Percentiles rank a stretch among this genome's conserved stretches.
These are phyloP conservation scores for Parus major DNA, from an alignment of 2,113 vertebrate species.

Conservation along the genomic window DNA sequence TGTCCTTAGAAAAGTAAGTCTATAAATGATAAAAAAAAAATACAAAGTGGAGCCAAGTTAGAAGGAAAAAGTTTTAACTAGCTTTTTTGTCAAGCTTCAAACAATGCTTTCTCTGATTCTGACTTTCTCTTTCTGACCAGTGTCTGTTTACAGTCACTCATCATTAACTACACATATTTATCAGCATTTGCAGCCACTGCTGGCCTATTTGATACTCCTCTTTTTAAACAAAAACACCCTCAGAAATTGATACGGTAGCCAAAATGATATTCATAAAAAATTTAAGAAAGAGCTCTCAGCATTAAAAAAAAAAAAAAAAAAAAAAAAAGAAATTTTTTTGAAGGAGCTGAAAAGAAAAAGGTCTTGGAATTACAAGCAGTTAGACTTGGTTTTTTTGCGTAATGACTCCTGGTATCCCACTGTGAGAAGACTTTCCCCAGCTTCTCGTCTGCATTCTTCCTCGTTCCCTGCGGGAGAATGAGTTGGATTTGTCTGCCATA, in stretches of 20 bases:
- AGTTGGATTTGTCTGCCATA: slow-evolving; percentile 91
- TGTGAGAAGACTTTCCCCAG: slow-evolving; percentile 75
- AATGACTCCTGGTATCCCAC: slow-evolving; percentile 83
- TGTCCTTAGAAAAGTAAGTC: slow-evolving; percentile 62
- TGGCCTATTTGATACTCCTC: slow-evolving; percentile 68
- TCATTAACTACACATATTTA: slow-evolving; percentile 34
- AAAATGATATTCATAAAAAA: slow-evolving; percentile 89
- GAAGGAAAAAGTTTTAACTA: slow-evolving; percentile 63
- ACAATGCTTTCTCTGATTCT: slow-evolving; percentile 59
- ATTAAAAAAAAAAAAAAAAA: slow-evolving; percentile 59
- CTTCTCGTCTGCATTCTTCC: slow-evolving; percentile 79
- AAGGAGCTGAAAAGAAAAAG: slow-evolving; percentile 76
- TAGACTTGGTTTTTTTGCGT: slow-evolving; percentile 80
- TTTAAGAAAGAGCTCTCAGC: slow-evolving; percentile 84
- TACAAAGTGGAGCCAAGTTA: slow-evolving; percentile 54
- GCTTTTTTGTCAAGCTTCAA: slow-evolving; percentile 60
- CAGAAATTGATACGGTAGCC: slow-evolving; percentile 77
- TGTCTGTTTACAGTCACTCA: slow-evolving; percentile 57
- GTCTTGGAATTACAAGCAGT: slow-evolving; percentile 78
- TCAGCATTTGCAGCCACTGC: neutral
- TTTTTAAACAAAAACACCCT: slow-evolving; percentile 81
- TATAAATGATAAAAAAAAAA: slow-evolving; percentile 58
- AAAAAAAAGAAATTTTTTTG: slow-evolving; percentile 54
- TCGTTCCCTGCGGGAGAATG: slow-evolving; percentile 84
- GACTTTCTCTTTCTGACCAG: slow-evolving; percentile 36